These are phyloP conservation scores for Xenotilapia leptura DNA, from an alignment of 2,113 vertebrate species.

Conservation along the genomic window DNA sequence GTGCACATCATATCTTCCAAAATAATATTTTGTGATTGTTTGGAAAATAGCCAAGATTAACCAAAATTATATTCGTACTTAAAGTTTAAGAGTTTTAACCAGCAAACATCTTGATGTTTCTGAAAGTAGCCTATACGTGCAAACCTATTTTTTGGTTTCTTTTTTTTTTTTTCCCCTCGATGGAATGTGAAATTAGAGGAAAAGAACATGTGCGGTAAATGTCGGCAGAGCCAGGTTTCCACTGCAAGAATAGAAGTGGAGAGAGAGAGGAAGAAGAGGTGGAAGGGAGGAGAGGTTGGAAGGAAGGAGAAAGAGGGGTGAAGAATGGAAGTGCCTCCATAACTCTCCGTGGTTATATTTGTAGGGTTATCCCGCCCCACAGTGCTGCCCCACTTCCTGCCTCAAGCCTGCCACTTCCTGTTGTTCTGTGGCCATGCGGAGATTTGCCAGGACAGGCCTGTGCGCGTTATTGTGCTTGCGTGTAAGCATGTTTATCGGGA, in stretches of 20 bases:
- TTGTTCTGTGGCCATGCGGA: slow-evolving; percentile 23
- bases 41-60: not conserved
- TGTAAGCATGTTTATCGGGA: not conserved
- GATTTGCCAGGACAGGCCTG: not conserved
- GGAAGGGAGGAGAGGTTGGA: slow-evolving; percentile 4
- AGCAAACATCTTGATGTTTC: not conserved
- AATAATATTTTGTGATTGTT: not conserved
- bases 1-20: not conserved
- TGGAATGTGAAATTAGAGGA: not conserved
- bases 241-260: not conserved
- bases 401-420: slow-evolving; percentile 55
- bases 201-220: not conserved
- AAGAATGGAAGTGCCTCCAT: slow-evolving; percentile 1
- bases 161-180: not conserved
- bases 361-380: slow-evolving; percentile 41
- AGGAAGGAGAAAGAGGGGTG: slow-evolving; percentile 29
- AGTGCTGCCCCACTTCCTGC: slow-evolving; percentile 41
- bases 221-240: not conserved
- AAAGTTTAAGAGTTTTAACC: not conserved
- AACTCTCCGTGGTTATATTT: slow-evolving; percentile 38
- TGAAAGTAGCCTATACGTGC: not conserved
- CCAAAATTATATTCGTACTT: accelerated
- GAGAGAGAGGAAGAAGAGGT: slow-evolving; percentile 16
- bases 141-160: not conserved
- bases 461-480: not conserved